Base-by-base conservation (phyloP, 2,113 vertebrate genomes). In the Emberiza fucata region DNA sequence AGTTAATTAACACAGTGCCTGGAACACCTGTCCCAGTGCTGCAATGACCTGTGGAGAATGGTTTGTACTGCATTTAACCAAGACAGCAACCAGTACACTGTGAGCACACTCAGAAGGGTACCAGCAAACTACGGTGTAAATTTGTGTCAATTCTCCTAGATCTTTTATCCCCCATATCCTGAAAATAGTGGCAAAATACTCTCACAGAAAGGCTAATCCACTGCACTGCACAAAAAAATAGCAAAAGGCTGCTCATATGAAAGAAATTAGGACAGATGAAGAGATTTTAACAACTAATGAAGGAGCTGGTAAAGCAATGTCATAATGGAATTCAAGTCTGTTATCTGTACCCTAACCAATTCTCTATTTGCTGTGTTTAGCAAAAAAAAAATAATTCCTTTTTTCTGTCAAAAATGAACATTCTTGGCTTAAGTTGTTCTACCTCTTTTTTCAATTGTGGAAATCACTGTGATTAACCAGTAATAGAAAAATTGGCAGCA, bases 1-100 rank as follows among this genome's bases (percentile, higher is more conserved):
- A 87, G 90, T 95, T 95, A 94, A 95, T 92, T 93, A 82, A 68
- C 69, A 66, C 16, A 70, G 42, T 2, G 1, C 42, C 42, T 95
- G 66, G 66, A 81, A 90, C 81, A 90, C 78, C 51, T 68, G 85
- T 51, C 77, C 20, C 64, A 51, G 47, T 10, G 9, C 44, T 71
- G 39, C 64, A 83, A 27, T 35, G 61, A 72, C 61, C 44, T 68
- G 64, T 57, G 60, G 19, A 82, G 64, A 88, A 63, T 2, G 3
- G 56, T 86, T 83, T 51, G 68, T 78, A 25, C 33, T 44, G 31
- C 29, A 10, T 44, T 82, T 80, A 77, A 68, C 51, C 28, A 56
- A 71, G n/a, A 56, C 69, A 75, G 51, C 35, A 81, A 47, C 25
- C 56, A 40, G 35, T 0, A 1, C 1, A 1, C 56, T 60, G 24